These are phyloP conservation scores for Mesoligia furuncula DNA, from an alignment of 2,888 invertebrate species.

Conservation along the genomic window DNA sequence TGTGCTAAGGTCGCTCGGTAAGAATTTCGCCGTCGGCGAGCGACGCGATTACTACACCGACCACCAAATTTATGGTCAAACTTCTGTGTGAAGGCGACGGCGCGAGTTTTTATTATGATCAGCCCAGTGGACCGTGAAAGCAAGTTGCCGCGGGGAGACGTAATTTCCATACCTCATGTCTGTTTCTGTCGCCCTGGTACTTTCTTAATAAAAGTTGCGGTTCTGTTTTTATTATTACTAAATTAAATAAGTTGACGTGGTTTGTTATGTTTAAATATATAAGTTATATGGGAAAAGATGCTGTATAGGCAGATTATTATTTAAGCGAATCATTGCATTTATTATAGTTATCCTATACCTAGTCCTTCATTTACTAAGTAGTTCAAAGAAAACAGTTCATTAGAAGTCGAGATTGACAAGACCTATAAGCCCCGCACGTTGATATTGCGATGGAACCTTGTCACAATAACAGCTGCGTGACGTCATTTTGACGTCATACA, in stretches of 20 bases:
- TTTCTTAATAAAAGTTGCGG: conserved; percentile 87
- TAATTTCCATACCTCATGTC: conserved; percentile 90
- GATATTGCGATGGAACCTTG: too few relatives aligned
- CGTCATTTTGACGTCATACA: too few relatives aligned
- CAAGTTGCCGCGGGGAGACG: conserved; percentile 88
- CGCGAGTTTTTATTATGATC: conserved; percentile 91
- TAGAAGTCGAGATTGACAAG: too few relatives aligned
- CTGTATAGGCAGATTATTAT: too few relatives aligned
- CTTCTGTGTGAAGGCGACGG: conserved; percentile 89
- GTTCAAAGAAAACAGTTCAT: too few relatives aligned
- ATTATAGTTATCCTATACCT: too few relatives aligned
- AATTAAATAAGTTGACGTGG: conserved; percentile 63
- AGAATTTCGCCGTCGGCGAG: conserved; percentile 84
- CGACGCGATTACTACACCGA: conserved; percentile 83
- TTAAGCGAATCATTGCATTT: too few relatives aligned
- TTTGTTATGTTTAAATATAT: conserved; percentile 2
- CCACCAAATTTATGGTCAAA: conserved; percentile 91
- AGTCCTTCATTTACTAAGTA: too few relatives aligned
- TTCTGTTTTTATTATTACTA: conserved; percentile 68
- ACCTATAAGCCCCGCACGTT: too few relatives aligned
- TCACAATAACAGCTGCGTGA: too few relatives aligned
- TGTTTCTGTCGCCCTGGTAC: conserved; percentile 87
- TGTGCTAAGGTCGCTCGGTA: conserved; percentile 77
- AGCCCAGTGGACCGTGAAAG: conserved; percentile 91
- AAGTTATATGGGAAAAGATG: too few relatives aligned